Base-by-base conservation (phyloP, 2,113 vertebrate species). In the Chlorodrepanis virens region DNA sequence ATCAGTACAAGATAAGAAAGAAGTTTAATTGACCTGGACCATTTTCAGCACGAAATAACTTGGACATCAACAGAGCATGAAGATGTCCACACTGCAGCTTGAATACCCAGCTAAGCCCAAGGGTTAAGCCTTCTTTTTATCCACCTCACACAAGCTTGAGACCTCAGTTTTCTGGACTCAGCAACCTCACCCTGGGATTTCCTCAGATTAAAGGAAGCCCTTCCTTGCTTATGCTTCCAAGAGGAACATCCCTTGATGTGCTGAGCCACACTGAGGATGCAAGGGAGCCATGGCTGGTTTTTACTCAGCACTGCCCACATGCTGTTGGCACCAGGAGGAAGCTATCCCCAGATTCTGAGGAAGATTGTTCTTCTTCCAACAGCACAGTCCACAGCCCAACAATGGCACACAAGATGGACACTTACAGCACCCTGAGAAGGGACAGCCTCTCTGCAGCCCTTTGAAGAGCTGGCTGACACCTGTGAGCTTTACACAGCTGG, bases 41-140 rank as follows among this genome's bases (percentile, higher is more conserved):
- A 53, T 83, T 88, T 92, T 86, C 71, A 76, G 59, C 33, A 42
- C 28, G 81, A 47, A 94, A 88, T 39, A 83, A 70, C 91, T 80
- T 29, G 25, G 64, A 92, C 29, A 53, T 49, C 85, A 93, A 74
- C 71, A 70, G 67, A 78, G 52, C 65, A 44, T 3, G 3, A 35
- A 81, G 47, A 89, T 19, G 65, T 10, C 64, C 1, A 4, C 31
- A 33, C 16, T 2, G 8, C 50, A 76, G 37, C 50, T 47, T 5
- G 0, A 35, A 29, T 2, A 75, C 9, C 8, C n/a, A 56, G 40
- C n/a, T 65, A n/a, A 74, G 74, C 3, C 23, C 35, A n/a, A 12
- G n/a, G 15, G 19, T 16, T 75, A 15, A 9, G 17, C 7, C 52
- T 76, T 33, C 22, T 56, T 95, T 77, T 35, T 20, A 53, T 5